Evolutionary conservation across 1,140 invertebrate genomes (phyloP), one percentile per base, ranked within the genome.

Genomic region (Potamilus streckersoni): DNA sequence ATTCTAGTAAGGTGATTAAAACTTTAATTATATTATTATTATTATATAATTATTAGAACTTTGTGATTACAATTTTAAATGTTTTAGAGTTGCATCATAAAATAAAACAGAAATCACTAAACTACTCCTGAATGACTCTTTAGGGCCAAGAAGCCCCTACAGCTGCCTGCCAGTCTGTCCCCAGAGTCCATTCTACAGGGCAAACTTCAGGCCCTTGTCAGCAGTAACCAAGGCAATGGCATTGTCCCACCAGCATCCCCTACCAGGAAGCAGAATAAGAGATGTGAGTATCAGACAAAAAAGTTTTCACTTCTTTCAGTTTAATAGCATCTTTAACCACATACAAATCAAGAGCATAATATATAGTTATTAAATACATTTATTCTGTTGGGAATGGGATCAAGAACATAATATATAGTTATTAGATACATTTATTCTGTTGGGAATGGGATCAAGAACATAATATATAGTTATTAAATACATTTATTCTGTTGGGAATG

Each of bases 171-270:
- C 0, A 73, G 67, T 31, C 61, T 86, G 23, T 69, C 57, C 15
- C 85, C 85, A 14, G 63, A 75, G 14, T 74, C 79, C 31, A 83
- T 86, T 15, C 71, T 86, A 15, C 76, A 84, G 69, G 71, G 76
- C 19, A 84, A 83, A 57, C 68, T 86, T n/a, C 71, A 76, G 23
- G 65, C 69, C 2, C 73, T 84, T 15, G 76, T 84, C 15, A 74
- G 77, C 23, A 68, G 78, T 17, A 75, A 79, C 31, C 78, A 71
- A 69, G 60, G 69, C 27, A 70, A 78, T n/a, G 66, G 63, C 31
- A 49, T 49, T 49, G 11, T 49, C 38, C 49, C 56, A 15, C 63
- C 69, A 19, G 62, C 76, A 27, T 70, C 59, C 59, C 55, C 71
- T 5, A 67, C 38, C 17, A 63, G 64, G n/a, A 78, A 73, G 64